Percentiles rank a stretch among this genome's conserved stretches.
These are phyloP conservation scores for Diloba caeruleocephala DNA, from an alignment of 2,888 invertebrate species.

Conservation along the genomic window DNA sequence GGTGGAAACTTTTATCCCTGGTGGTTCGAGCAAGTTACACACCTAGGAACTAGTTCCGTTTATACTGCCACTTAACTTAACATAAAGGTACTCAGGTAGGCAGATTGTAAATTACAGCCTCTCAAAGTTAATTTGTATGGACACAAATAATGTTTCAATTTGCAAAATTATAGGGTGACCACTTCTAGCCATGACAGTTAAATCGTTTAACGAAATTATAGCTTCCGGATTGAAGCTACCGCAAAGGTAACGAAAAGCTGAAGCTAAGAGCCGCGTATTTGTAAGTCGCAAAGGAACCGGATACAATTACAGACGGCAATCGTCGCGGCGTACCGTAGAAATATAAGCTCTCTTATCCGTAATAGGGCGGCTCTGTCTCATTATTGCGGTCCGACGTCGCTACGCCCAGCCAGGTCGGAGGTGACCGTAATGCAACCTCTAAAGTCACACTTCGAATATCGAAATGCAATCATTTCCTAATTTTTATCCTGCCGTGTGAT, in stretches of 20 bases:
- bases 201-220: slow-evolving; percentile 49
- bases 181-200: slow-evolving; percentile 10
- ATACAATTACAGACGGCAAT: slow-evolving; percentile 85
- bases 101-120: slow-evolving; percentile 48
- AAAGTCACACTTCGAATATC: slow-evolving; percentile 62
- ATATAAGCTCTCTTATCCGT: slow-evolving; percentile 79
- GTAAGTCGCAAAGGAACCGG: slow-evolving; percentile 71
- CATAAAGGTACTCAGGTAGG: slow-evolving; percentile 48
- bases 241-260: slow-evolving; percentile 49
- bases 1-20: slow-evolving; percentile 73
- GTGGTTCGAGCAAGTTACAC: slow-evolving; percentile 60
- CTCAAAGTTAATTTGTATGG: slow-evolving; percentile 28
- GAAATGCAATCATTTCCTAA: slow-evolving; percentile 54
- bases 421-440: slow-evolving; percentile 22
- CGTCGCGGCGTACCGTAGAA: slow-evolving; percentile 71
- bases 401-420: slow-evolving; percentile 52
- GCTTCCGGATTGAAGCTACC: slow-evolving; percentile 51
- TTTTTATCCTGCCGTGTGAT: slow-evolving; percentile 14
- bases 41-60: slow-evolving; percentile 60
- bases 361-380: slow-evolving; percentile 79
- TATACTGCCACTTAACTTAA: slow-evolving; percentile 54
- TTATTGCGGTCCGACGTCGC: slow-evolving; percentile 73
- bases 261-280: slow-evolving; percentile 59
- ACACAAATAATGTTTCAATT: slow-evolving; percentile 30
- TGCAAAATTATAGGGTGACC: slow-evolving; percentile 21